Percentiles rank a stretch among this genome's conserved stretches.
Evolutionary conservation across 1,140 invertebrate genomes (phyloP).

Genomic region (Matsumurasca onukii): DNA sequence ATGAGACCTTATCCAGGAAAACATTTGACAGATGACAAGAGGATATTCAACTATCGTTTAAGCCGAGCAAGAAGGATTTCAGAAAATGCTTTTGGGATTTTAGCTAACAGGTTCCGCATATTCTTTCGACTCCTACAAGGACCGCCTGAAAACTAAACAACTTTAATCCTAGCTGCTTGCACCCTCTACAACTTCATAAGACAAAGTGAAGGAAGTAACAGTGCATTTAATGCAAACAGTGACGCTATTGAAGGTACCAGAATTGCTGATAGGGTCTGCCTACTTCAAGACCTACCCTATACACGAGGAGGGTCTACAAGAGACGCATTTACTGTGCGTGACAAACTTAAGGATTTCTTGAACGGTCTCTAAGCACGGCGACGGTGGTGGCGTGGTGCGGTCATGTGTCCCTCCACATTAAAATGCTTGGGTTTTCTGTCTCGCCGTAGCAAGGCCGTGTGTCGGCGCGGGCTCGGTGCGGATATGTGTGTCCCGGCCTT

Average conservation of each 20-base stretch:
- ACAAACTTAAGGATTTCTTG: slow-evolving; percentile 38
- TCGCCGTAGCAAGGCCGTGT: background rate
- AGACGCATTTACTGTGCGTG: slow-evolving; percentile 34
- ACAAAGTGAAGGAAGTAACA: slow-evolving; percentile 12
- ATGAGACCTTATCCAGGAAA: slow-evolving; percentile 46
- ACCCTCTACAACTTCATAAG: slow-evolving; percentile 26
- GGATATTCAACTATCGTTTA: slow-evolving; percentile 45
- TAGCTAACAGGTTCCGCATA: slow-evolving; percentile 41
- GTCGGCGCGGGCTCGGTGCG: too few relatives aligned
- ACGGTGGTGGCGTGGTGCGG: background rate
- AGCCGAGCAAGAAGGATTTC: slow-evolving; percentile 40
- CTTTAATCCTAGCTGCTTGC: slow-evolving; percentile 16
- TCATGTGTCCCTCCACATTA: background rate
- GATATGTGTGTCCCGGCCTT: too few relatives aligned
- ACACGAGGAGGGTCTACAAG: slow-evolving; percentile 31
- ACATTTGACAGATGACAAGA: slow-evolving; percentile 37
- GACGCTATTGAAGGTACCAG: slow-evolving; percentile 34
- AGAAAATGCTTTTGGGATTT: slow-evolving; percentile 48
- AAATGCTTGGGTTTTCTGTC: too few relatives aligned
- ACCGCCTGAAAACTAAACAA: slow-evolving; percentile 24
- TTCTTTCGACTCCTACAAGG: slow-evolving; percentile 26
- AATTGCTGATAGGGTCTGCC: background rate
- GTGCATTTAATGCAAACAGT: slow-evolving; percentile 25
- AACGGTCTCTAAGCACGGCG: background rate
- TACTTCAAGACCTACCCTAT: slow-evolving; percentile 11